Conservation (phyloP, 2,888 invertebrate species). For the Pristionchus japonicus region DNA sequence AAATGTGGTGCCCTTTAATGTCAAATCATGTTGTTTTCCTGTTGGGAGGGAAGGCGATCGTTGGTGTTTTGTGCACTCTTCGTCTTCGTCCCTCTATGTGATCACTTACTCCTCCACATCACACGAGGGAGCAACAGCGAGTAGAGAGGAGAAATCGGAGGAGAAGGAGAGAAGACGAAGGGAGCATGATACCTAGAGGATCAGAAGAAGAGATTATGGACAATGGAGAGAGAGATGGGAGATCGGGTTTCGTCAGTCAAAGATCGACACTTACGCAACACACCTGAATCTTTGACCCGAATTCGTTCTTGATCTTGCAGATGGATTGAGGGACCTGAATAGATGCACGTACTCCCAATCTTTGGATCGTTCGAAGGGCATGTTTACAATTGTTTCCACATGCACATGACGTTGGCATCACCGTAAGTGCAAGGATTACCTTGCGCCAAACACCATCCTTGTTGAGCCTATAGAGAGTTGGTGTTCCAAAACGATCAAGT, state of each 20-base stretch:
- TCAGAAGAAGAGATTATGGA: background rate
- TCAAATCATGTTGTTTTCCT: background rate
- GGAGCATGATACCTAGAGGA: background rate
- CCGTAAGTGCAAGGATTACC: background rate
- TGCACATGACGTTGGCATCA: background rate
- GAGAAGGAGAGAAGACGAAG: background rate
- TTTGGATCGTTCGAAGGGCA: no score
- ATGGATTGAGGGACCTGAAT: background rate
- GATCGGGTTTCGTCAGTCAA: background rate
- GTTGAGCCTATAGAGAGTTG: background rate
- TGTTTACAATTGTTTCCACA: background rate
- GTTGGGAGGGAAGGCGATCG: background rate
- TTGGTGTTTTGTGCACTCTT: conserved; percentile 1
- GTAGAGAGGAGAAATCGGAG: background rate
- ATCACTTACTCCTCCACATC: background rate
- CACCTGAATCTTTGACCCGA: background rate
- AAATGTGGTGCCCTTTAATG: background rate
- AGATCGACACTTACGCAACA: background rate
- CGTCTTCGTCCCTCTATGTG: background rate
- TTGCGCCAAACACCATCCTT: background rate
- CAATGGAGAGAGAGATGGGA: background rate
- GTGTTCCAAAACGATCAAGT: background rate
- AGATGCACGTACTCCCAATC: background rate
- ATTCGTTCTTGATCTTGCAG: background rate
- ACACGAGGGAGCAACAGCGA: background rate